Conservation (phyloP, 1,140 invertebrate species). For the Drosophila leontia region DNA sequence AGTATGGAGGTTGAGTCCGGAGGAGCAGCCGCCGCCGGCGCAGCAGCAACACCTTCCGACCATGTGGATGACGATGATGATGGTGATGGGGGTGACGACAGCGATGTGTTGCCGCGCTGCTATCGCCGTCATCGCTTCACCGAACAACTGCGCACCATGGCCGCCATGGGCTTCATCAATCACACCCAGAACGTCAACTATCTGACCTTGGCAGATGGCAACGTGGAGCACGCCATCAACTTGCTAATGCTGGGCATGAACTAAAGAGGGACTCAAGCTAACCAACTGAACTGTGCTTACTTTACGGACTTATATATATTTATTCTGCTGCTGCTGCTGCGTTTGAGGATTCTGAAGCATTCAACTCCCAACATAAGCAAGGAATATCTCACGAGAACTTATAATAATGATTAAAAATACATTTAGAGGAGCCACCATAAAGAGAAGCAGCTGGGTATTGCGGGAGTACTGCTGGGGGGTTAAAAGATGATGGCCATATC, state of each 20-base stretch:
- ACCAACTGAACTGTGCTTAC: constrained; percentile 18
- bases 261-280: constrained; percentile 21
- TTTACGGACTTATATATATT: constrained; percentile 55
- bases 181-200: constrained; percentile 94
- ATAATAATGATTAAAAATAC: constrained; percentile 46
- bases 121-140: constrained; percentile 79
- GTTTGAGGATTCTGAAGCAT: constrained; percentile 37
- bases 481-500: constrained; percentile 20
- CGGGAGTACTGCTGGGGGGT: constrained; percentile 5
- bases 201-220: constrained; percentile 91
- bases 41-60: constrained; percentile 1
- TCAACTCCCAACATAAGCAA: constrained; percentile 53
- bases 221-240: constrained; percentile 95
- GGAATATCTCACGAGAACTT: constrained; percentile 40
- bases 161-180: constrained; percentile 94
- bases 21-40: constrained; percentile 7
- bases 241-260: constrained; percentile 87
- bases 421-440: constrained; percentile 27
- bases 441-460: not conserved
- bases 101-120: constrained; percentile 69
- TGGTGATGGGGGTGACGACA: constrained; percentile 54
- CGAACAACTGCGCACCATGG: constrained; percentile 92
- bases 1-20: constrained; percentile 65
- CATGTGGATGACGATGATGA: constrained; percentile 56
- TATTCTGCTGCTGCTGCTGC: constrained; percentile 57